Conservation (phyloP, 2,113 vertebrate genomes). For the Mola mola region DNA sequence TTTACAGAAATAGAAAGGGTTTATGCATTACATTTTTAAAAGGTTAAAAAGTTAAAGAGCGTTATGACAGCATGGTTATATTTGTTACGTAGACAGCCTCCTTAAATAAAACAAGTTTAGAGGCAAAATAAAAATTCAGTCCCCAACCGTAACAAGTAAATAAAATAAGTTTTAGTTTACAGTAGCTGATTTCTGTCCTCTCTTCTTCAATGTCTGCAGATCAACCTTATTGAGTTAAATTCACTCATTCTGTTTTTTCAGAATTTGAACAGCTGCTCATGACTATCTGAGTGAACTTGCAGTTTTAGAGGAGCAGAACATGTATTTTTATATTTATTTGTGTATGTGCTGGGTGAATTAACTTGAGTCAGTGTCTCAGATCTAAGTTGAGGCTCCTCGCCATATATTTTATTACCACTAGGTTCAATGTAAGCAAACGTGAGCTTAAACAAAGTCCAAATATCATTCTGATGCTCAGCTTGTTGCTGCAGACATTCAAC, state of each 20-base stretch:
- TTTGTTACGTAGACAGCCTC: too few relatives aligned
- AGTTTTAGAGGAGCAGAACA: background rate
- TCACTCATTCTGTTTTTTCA: background rate
- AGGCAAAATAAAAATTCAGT: too few relatives aligned
- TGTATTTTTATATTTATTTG: too few relatives aligned
- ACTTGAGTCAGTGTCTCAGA: conserved; percentile 5
- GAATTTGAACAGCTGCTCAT: background rate
- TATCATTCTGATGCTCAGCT: conserved; percentile 15
- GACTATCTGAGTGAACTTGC: background rate
- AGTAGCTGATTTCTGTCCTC: too few relatives aligned
- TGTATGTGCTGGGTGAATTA: too few relatives aligned
- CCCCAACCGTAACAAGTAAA: too few relatives aligned
- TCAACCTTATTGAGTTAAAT: background rate
- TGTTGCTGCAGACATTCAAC: conserved; percentile 31
- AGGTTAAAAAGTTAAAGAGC: too few relatives aligned
- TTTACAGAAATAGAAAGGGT: too few relatives aligned
- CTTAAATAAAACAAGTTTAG: too few relatives aligned
- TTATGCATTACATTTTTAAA: too few relatives aligned
- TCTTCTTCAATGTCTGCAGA: conserved; percentile 6
- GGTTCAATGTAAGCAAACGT: background rate
- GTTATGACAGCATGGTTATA: too few relatives aligned
- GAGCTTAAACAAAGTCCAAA: background rate
- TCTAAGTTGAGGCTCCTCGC: background rate
- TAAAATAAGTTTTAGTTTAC: too few relatives aligned
- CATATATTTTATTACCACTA: background rate